These are phyloP conservation scores for Myiotriccus ornatus DNA, from an alignment of 2,797 vertebrate species.

Conservation along the genomic window DNA sequence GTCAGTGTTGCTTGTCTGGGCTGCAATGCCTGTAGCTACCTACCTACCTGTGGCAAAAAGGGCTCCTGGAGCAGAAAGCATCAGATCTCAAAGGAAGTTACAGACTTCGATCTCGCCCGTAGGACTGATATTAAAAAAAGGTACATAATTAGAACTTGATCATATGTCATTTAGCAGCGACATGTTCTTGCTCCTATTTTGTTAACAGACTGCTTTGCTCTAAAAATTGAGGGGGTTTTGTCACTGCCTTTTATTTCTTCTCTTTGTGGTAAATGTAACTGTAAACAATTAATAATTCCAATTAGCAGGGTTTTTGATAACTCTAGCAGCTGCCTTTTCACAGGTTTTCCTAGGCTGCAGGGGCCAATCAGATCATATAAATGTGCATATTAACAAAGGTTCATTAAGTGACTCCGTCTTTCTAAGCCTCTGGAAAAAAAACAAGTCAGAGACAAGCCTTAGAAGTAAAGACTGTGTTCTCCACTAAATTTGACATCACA, in stretches of 20 bases:
- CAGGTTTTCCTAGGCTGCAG: conserved; percentile 2
- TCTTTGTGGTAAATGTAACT: neutral
- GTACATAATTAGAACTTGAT: neutral
- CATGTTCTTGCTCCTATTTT: neutral
- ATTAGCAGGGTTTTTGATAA: neutral
- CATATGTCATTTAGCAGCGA: neutral
- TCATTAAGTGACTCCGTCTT: conserved; percentile 30
- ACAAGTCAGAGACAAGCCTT: neutral
- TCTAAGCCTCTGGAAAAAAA: conserved; percentile 50
- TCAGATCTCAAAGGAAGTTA: neutral
- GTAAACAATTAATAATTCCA: conserved; percentile 8
- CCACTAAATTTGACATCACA: neutral
- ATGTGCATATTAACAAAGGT: conserved; percentile 63
- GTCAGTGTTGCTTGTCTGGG: neutral
- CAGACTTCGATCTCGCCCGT: neutral
- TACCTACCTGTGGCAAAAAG: neutral
- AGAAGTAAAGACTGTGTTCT: neutral
- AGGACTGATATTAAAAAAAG: neutral
- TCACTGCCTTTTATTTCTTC: neutral
- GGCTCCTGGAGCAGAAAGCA: neutral
- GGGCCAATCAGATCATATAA: conserved; percentile 52
- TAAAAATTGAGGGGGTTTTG: neutral
- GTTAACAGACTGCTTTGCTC: neutral
- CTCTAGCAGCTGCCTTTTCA: neutral
- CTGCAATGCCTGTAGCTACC: neutral